Evolutionary conservation across 2,797 vertebrate genomes (phyloP).

Genomic region (Bovichtus variegatus): DNA sequence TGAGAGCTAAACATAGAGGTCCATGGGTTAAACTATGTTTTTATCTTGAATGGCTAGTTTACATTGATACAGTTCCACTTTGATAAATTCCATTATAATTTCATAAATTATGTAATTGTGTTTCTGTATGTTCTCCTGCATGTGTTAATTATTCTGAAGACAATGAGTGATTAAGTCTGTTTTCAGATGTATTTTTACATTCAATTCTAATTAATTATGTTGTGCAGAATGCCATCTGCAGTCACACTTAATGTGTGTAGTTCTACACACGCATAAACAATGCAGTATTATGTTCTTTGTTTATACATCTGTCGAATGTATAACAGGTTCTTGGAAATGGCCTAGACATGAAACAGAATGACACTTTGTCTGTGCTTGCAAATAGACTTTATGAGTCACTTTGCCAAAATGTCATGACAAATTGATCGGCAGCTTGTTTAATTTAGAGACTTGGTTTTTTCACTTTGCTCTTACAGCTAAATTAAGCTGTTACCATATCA

Average conservation of each 20-base stretch:
- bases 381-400: constrained; percentile 31
- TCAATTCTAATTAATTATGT: neutral
- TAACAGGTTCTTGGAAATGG: neutral
- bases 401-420: constrained; percentile 23
- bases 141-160: neutral
- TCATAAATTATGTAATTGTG: neutral
- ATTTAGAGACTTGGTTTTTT: constrained; percentile 36
- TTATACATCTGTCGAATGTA: constrained; percentile 1
- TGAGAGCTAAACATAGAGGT: neutral
- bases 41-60: neutral
- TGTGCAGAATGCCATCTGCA: neutral
- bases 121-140: neutral
- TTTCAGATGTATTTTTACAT: constrained; percentile 1
- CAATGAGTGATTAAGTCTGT: neutral
- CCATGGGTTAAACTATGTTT: neutral
- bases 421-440: constrained; percentile 41
- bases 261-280: neutral
- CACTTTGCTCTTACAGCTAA: constrained; percentile 32
- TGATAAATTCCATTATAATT: neutral
- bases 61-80: fast-evolving
- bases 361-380: constrained; percentile 13
- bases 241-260: neutral
- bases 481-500: constrained; percentile 30
- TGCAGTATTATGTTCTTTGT: neutral
- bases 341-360: neutral